These are phyloP conservation scores for Panthera leo DNA, from an alignment of 2,113 vertebrate genomes.

Conservation along the genomic window DNA sequence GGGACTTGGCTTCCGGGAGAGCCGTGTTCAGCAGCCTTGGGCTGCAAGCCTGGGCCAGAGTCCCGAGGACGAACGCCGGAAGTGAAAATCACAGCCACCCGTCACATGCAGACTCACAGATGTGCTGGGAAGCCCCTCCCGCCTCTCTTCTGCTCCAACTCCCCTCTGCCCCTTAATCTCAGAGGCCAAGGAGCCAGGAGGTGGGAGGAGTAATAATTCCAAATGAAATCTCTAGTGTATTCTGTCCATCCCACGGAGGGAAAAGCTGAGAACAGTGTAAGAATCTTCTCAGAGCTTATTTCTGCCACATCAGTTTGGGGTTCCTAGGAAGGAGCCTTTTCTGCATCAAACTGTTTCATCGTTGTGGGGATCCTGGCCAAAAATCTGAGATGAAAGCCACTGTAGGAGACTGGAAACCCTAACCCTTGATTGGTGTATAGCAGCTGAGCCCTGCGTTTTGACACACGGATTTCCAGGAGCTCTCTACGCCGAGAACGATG, in stretches of 20 bases:
- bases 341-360: background rate
- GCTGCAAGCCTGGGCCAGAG: background rate
- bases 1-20: background rate
- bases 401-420: background rate
- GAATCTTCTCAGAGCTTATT: background rate
- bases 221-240: background rate
- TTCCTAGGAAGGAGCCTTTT: background rate
- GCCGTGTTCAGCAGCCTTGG: background rate
- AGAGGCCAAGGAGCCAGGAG: background rate
- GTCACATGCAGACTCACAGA: background rate
- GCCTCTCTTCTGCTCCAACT: background rate
- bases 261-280: background rate
- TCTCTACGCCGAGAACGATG: background rate
- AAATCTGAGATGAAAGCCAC: background rate
- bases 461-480: background rate
- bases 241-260: background rate
- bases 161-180: background rate
- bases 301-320: background rate
- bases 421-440: background rate
- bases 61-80: background rate
- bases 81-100: background rate
- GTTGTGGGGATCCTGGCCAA: background rate
- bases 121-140: background rate
- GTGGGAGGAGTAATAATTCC: background rate
- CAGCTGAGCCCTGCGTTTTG: background rate